phyloP scores from a whole-genome alignment of 2,113 vertebrate species.

The Dasyurus viverrinus region DNA sequence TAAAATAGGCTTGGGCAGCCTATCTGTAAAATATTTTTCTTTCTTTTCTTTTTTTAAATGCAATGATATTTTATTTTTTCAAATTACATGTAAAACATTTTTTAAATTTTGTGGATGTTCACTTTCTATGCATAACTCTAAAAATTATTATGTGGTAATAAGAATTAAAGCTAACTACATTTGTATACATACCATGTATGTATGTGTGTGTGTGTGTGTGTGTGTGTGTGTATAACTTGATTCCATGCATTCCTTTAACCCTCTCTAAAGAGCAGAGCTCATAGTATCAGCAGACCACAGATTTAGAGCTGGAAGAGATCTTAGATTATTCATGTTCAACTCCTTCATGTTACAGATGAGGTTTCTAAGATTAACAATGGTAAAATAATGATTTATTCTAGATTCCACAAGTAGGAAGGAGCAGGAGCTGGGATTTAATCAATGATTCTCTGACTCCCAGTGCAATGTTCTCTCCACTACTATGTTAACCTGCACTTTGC shows the following conservation, averaged over 20 bases:
- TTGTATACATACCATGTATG: too few relatives aligned
- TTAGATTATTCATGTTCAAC: neutral
- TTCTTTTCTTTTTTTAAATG: neutral
- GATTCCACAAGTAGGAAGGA: neutral
- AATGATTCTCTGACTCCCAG: neutral
- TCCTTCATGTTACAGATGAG: neutral
- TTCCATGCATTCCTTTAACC: neutral
- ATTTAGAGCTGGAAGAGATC: neutral
- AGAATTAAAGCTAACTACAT: too few relatives aligned
- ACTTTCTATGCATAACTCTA: neutral
- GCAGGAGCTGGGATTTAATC: neutral
- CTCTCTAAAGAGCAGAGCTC: neutral
- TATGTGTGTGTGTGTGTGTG: too few relatives aligned
- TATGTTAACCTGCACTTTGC: neutral
- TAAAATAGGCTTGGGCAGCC: constrained; percentile 12
- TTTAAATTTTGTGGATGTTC: neutral
- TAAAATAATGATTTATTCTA: neutral
- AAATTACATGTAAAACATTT: neutral
- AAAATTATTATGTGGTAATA: neutral
- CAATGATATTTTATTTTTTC: neutral
- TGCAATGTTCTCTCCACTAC: neutral
- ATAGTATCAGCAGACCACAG: neutral
- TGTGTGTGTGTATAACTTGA: neutral
- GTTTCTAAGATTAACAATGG: neutral
- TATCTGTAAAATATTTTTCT: constrained; percentile 23